phyloP scores from a whole-genome alignment of 2,797 vertebrate genomes.

The Tadarida brasiliensis region DNA sequence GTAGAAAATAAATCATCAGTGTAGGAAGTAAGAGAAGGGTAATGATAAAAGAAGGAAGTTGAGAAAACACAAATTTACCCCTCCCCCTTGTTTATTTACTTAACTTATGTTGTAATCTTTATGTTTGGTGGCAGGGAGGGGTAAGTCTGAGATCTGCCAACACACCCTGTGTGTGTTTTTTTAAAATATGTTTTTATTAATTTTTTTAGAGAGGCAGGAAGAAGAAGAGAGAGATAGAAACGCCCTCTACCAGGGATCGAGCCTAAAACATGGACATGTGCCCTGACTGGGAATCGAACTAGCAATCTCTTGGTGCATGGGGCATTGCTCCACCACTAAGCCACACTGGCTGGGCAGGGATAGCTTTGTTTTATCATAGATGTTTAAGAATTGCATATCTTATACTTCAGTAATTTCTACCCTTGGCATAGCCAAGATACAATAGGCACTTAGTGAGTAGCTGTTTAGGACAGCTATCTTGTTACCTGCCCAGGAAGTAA shows the following conservation, averaged over 20 bases:
- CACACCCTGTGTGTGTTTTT: not conserved
- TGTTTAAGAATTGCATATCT: conserved; percentile 6
- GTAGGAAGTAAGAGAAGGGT: conserved; percentile 47
- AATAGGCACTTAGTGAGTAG: not conserved
- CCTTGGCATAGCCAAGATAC: not conserved
- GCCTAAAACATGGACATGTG: no score
- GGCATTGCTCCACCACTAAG: no score
- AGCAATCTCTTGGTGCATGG: no score
- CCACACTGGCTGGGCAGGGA: not conserved
- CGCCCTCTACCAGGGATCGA: no score
- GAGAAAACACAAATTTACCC: not conserved
- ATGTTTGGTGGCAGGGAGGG: not conserved
- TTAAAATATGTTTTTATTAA: no score
- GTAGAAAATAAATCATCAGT: not conserved
- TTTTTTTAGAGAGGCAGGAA: no score
- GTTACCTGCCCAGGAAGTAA: conserved; percentile 11
- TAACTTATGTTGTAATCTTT: conserved; percentile 27
- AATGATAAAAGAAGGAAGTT: conserved; percentile 58
- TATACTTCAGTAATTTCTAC: not conserved
- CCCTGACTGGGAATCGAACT: no score
- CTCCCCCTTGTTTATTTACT: not conserved
- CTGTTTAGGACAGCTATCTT: not conserved
- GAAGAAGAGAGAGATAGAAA: no score
- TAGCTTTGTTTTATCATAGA: not conserved
- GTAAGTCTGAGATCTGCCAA: not conserved